Evolutionary conservation across 2,888 invertebrate genomes (phyloP).

Genomic region (Drosophila vallismaia): DNA sequence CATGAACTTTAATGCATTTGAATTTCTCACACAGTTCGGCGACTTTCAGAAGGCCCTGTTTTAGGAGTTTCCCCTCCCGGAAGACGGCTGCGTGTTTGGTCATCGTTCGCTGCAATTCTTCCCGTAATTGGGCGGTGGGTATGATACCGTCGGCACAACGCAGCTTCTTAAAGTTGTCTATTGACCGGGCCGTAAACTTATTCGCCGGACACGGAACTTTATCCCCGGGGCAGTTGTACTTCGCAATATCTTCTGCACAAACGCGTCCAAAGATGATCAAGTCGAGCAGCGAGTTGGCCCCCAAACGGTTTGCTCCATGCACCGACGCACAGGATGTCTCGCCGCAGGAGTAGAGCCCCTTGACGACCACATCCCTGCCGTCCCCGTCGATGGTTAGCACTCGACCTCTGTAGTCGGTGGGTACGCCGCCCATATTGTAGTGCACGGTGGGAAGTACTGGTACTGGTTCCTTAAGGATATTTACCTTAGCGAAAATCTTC

Average conservation of each 20-base stretch:
- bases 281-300: conserved; percentile 98
- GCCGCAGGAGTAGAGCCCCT: conserved; percentile 96
- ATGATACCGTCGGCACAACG: conserved; percentile 91
- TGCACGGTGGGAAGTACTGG: conserved; percentile 99
- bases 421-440: conserved; percentile 99
- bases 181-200: conserved; percentile 94
- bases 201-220: conserved; percentile 84
- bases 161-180: conserved; percentile 95
- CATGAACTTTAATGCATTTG: conserved; percentile 90
- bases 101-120: conserved; percentile 98
- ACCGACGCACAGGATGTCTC: conserved; percentile 98
- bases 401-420: conserved; percentile 98
- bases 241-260: conserved; percentile 94
- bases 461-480: conserved; percentile 99
- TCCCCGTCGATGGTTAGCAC: conserved; percentile 84
- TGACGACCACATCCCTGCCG: conserved; percentile 86
- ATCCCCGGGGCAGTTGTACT: conserved; percentile 93
- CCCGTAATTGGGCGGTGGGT: conserved; percentile 91
- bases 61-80: conserved; percentile 92
- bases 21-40: conserved; percentile 89
- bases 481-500: conserved; percentile 99
- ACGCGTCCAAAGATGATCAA: conserved; percentile 98
- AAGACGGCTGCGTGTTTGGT: conserved; percentile 98
- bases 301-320: conserved; percentile 99
- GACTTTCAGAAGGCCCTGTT: conserved; percentile 91